A percentile compares a stretch with the other conserved stretches of the same genome.
These are phyloP conservation scores for Venusia cambrica DNA, from an alignment of 2,888 invertebrate species.

Conservation along the genomic window DNA sequence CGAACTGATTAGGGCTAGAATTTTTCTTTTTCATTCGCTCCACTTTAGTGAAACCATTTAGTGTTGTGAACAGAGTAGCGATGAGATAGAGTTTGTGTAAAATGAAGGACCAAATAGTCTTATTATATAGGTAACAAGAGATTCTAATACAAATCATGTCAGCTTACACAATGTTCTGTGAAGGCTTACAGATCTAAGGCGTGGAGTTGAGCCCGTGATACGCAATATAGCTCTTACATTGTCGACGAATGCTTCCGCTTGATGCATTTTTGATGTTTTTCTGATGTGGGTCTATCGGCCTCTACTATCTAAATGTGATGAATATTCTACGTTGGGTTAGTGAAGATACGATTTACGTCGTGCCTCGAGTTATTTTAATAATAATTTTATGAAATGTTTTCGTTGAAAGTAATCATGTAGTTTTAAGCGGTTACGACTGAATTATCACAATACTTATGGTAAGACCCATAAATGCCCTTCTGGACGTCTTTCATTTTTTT, in stretches of 20 bases:
- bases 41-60: too few species aligned
- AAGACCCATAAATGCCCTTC: too few species aligned
- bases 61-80: too few species aligned
- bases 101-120: too few species aligned
- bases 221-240: slow-evolving; percentile 71
- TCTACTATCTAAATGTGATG: slow-evolving; percentile 78
- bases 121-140: too few species aligned
- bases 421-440: too few species aligned
- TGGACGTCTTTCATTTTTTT: too few species aligned
- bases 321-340: slow-evolving; percentile 73
- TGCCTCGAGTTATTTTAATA: slow-evolving; percentile 16
- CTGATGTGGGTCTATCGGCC: slow-evolving; percentile 80
- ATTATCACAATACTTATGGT: too few species aligned
- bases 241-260: slow-evolving; percentile 77
- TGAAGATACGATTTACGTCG: slow-evolving; percentile 52
- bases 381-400: slow-evolving; percentile 2
- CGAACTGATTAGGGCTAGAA: too few species aligned
- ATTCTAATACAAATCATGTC: slow-evolving; percentile 7
- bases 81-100: too few species aligned
- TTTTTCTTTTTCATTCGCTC: too few species aligned
- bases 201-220: slow-evolving; percentile 46
- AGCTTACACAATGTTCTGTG: slow-evolving; percentile 20
- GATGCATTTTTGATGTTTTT: slow-evolving; percentile 82
- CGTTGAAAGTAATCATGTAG: too few species aligned
- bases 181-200: slow-evolving; percentile 37